Evolutionary conservation across 1,140 invertebrate species (phyloP), one percentile per base, ranked within the genome.

Genomic region (Catajapyx aquilonaris): DNA sequence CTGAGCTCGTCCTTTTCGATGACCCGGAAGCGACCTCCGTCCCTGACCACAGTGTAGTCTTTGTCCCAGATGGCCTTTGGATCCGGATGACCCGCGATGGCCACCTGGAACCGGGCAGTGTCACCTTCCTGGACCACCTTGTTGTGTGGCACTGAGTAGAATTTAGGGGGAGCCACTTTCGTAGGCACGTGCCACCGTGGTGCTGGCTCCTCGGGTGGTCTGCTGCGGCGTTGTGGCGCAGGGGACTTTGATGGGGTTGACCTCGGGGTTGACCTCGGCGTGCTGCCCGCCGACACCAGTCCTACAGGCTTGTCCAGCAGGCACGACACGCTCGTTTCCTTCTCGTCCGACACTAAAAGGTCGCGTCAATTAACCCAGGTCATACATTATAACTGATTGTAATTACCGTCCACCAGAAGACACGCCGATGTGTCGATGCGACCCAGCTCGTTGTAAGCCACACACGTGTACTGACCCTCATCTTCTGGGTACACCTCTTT

Each of bases 61-160:
- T 83, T 83, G 48, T 81, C 76, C 81, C 81, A 85, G 3, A 66
- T 68, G 0, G 72, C 65, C 73, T 73, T 79, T 0, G 80, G 80
- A 0, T 66, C 56, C 0, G 80, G 80, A 45, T 80, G 64, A 1
- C 81, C 81, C 5, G 68, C 66, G 1, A 83, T 70, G 2, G 79
- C 71, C 46, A 78, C 81, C 46, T 81, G 74, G 54, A 87, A 83
- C 5, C 72, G 56, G 1, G 79, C 69, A 1, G 72, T 76, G 44
- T 85, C 78, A 5, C 81, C 81, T 54, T 81, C 76, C 50, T 84
- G 76, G 0, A 70, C 79, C 4, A 85, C 69, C 32, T 75, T 69
- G 52, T 85, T 83, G 49, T 81, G 79, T 1, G 84, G 84, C 39
- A 84, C 74, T 16, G 81, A 77, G 53, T 84, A 80, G 58, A 91